phyloP scores from a whole-genome alignment of 1,140 invertebrate genomes.

The Drosophila grimshawi region DNA sequence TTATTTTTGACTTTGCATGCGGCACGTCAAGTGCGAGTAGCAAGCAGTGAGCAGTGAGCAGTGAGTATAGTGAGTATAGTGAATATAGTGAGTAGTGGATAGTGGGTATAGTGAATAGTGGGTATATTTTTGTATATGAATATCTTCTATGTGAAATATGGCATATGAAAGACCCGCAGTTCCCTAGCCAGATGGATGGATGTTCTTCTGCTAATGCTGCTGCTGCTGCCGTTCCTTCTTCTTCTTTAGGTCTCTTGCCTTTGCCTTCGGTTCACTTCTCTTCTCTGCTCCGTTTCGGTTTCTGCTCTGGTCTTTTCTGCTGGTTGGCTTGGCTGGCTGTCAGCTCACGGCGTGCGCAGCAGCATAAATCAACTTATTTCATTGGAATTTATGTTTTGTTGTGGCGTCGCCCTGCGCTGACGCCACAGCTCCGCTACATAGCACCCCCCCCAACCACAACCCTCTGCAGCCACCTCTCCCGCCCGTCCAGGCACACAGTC shows the following conservation, averaged over 20 bases:
- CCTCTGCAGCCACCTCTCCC: not conserved
- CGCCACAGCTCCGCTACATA: slow-evolving; percentile 26
- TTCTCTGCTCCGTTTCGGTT: slow-evolving; percentile 5
- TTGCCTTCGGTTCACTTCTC: slow-evolving; percentile 8
- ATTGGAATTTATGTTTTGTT: slow-evolving; percentile 84
- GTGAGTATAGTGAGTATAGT: slow-evolving; percentile 36
- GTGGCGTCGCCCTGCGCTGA: slow-evolving; percentile 58
- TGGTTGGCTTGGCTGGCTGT: slow-evolving; percentile 57
- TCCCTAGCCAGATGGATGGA: slow-evolving; percentile 65
- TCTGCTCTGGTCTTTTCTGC: slow-evolving; percentile 15
- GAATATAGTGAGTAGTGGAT: slow-evolving; percentile 39
- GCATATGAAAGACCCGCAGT: slow-evolving; percentile 61
- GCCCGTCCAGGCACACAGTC: slow-evolving; percentile 1
- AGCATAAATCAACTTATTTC: slow-evolving; percentile 83
- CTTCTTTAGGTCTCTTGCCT: not conserved
- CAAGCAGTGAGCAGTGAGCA: slow-evolving; percentile 40
- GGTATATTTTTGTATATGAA: slow-evolving; percentile 41
- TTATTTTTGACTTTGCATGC: slow-evolving; percentile 81
- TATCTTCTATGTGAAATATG: slow-evolving; percentile 71
- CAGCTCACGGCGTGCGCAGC: slow-evolving; percentile 78
- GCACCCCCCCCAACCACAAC: not conserved
- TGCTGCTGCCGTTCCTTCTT: not conserved
- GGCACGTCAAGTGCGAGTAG: slow-evolving; percentile 66
- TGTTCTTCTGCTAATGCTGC: slow-evolving; percentile 27
- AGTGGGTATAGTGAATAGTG: slow-evolving; percentile 38